Conservation (phyloP, 2,888 invertebrate genomes). For the Sinelater perroti region DNA sequence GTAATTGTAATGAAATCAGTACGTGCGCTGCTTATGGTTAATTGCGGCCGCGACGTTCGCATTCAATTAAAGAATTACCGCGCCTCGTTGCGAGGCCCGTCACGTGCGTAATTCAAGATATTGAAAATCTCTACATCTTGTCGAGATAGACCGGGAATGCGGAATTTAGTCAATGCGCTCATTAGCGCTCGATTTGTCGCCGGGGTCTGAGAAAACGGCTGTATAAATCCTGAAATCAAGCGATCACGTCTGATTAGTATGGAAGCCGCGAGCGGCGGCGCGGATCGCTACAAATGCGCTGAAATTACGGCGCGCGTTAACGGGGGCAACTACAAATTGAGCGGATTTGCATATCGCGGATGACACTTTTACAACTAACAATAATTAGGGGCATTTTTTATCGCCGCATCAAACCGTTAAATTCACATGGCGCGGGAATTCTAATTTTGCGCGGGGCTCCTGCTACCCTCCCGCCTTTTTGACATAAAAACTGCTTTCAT, state of each 20-base stretch:
- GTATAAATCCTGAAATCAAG: constrained; percentile 44
- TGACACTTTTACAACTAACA: constrained; percentile 32
- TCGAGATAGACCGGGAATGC: constrained; percentile 43
- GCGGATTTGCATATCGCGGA: constrained; percentile 36
- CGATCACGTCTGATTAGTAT: constrained; percentile 44
- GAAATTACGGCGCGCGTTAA: constrained; percentile 38
- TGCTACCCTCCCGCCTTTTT: background rate
- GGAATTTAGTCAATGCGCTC: constrained; percentile 46
- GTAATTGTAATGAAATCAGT: constrained; percentile 19
- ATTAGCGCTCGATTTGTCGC: constrained; percentile 46
- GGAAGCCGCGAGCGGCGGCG: constrained; percentile 41
- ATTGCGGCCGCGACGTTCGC: constrained; percentile 16
- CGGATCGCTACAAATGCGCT: constrained; percentile 39
- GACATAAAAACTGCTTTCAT: too few relatives aligned
- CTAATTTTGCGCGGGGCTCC: constrained; percentile 8
- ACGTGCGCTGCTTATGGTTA: constrained; percentile 24
- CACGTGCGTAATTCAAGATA: constrained; percentile 39
- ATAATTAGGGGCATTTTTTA: constrained; percentile 25
- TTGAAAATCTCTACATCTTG: constrained; percentile 45
- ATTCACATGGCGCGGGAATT: constrained; percentile 24
- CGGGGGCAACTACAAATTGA: constrained; percentile 39
- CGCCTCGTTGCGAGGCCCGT: constrained; percentile 24
- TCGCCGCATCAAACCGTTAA: constrained; percentile 24
- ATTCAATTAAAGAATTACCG: constrained; percentile 34
- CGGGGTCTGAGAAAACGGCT: constrained; percentile 44